These are phyloP conservation scores for Mnemiopsis leidyi DNA, from an alignment of 37 sponge, comb jelly and placozoan species.

Conservation along the genomic window DNA sequence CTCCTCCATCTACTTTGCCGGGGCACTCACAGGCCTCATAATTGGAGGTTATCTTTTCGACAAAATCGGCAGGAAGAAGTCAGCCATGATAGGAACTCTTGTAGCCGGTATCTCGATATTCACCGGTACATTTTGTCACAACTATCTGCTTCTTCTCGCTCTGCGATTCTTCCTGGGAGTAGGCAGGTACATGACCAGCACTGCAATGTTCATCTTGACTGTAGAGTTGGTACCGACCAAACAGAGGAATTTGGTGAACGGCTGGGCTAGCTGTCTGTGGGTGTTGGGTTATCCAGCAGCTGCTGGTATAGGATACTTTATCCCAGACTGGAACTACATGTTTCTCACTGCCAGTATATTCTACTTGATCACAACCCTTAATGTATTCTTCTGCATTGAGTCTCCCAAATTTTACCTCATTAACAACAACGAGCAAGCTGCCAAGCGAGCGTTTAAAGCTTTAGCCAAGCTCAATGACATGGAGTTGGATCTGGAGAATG, in stretches of 20 bases:
- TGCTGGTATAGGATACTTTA: not conserved
- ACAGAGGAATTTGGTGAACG: not conserved
- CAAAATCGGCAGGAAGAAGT: constrained; percentile 2
- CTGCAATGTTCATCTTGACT: not conserved
- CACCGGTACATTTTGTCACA: constrained; percentile 14
- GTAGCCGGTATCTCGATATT: not conserved
- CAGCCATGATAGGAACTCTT: not conserved
- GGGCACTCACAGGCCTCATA: not conserved
- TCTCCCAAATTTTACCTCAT: not conserved
- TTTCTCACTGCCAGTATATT: not conserved
- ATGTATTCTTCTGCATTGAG: constrained; percentile 14
- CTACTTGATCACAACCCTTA: not conserved
- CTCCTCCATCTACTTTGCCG: constrained; percentile 9
- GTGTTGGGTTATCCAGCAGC: not conserved
- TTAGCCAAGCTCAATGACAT: not conserved
- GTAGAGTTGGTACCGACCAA: not conserved
- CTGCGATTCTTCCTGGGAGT: not conserved
- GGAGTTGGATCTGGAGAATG: not conserved
- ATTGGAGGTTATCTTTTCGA: not conserved
- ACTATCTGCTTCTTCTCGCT: not conserved
- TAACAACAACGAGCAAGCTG: not conserved
- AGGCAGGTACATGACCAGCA: not conserved
- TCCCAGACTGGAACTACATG: constrained; percentile 18
- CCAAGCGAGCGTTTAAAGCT: not conserved
- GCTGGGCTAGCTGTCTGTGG: not conserved